Base-by-base conservation (phyloP, 2,113 vertebrate species). In the Hymenochirus boettgeri region DNA sequence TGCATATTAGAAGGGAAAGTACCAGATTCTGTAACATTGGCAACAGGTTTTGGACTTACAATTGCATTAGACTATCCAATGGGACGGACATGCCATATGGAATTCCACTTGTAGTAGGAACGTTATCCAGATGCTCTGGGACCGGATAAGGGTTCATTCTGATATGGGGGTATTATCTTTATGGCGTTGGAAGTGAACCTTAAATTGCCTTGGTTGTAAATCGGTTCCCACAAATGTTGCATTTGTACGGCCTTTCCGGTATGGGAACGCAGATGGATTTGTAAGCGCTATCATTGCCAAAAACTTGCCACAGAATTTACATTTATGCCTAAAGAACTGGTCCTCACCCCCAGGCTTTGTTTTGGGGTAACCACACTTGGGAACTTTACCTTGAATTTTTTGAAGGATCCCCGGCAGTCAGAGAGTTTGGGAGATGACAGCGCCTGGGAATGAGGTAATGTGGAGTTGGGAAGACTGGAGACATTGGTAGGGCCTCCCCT, bases 151-250 rank as follows among this genome's bases (percentile, higher is more conserved):
- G 95, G 78, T 98, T 97, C 80, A 96, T 98, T 79, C 88, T 86
- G 62, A 99, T 94, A 73, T 93, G 89, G 17, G 96, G 96, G 60
- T 93, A 96, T 69, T 96, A 53, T 96, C 93, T 73, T 84, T 91
- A 59, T 99, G 96, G n/a, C 95, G 88, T 76, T 97, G 93, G 72
- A 99, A 98, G 86, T 99, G 96, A 74, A 98, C 96, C 87, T 99
- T 99, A 56, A 99, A 91, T 99, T 73, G 95, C 96, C 89, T 99
- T 99, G 75, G 96, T 99, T 3, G 96, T 99, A 74, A 99, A 99
- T 56, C 96, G 88, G 74, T 98, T 97, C 57, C 94, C 96, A 19
- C 96, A 99, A 65, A 99, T 97, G 75, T 96, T 94, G 42, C 96
- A 99, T 67, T 95, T 94, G 64, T 89, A 99, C 35, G 96, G 96